Base-by-base conservation (phyloP, 2,113 vertebrate genomes). In the Rousettus leschenaultii region DNA sequence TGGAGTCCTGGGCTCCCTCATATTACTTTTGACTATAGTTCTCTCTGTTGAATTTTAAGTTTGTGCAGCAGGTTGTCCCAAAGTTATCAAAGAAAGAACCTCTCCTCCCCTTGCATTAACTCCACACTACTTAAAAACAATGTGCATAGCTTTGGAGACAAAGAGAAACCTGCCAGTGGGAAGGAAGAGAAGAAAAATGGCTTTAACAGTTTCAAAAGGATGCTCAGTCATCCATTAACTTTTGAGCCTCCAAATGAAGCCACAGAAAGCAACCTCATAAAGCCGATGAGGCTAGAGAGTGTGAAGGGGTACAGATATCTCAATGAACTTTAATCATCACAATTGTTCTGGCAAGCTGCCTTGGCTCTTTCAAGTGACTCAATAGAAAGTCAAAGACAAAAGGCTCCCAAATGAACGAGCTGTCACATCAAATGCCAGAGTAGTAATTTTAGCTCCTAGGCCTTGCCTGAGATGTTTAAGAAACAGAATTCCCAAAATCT, bases 401-500 rank as follows among this genome's bases (percentile, higher is more conserved):
- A 91, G 82, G 35, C 86, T 74, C 74, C 93, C 95, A 95, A 97
- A 85, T 4, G 92, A 98, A 96, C 87, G 77, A 28, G 79, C 65
- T 79, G 91, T 87, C 61, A 24, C 83, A 95, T 95, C 48, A 71
- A 30, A 94, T 48, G 57, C n/a, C 75, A 70, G 57, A 96, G 95
- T 66, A 91, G 93, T 43, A 65, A 95, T 96, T 98, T 97, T 26
- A 92, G 75, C 73, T 70, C 80, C 59, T 59, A 70, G 26, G 16
- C 68, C 59, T 96, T n/a, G 7, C n/a, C 91, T 68, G 59, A 15
- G 84, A 97, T 19, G 79, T 87, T 96, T 90, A 93, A 89, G 65
- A 78, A 97, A 97, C 86, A 97, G 75, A 98, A 97, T 92, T 33
- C 55, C 79, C 28, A 63, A 94, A 95, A 96, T 97, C 86, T 94